Evolutionary conservation across 2,888 invertebrate species (phyloP).

Genomic region (Cheilosia scutellata): DNA sequence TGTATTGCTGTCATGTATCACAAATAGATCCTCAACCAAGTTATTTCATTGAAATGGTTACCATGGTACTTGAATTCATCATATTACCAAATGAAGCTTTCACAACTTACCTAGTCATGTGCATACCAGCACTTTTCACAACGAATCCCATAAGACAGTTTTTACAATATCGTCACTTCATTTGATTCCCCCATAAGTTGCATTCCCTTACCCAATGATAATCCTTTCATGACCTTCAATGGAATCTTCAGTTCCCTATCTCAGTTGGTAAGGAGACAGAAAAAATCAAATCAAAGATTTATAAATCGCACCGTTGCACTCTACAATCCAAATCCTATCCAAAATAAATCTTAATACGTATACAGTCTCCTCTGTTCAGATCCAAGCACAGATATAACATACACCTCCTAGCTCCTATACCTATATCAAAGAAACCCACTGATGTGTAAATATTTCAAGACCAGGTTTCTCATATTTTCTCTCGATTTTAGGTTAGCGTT

Average conservation of each 20-base stretch:
- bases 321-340: constrained; percentile 40
- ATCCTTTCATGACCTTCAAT: constrained; percentile 40
- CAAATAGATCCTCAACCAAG: too few relatives aligned
- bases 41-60: too few relatives aligned
- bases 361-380: constrained; percentile 1
- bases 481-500: constrained; percentile 9
- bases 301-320: constrained; percentile 72
- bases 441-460: constrained; percentile 71
- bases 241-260: not conserved
- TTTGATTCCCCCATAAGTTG: constrained; percentile 18
- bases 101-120: too few relatives aligned
- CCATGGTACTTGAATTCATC: too few relatives aligned
- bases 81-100: too few relatives aligned
- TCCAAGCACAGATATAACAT: not conserved
- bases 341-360: constrained; percentile 42
- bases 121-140: not conserved
- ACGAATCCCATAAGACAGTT: not conserved
- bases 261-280: not conserved
- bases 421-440: constrained; percentile 51
- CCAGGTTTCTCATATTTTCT: constrained; percentile 39
- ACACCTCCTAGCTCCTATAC: too few relatives aligned
- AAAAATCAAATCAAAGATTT: constrained; percentile 60
- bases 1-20: too few relatives aligned
- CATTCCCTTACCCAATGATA: constrained; percentile 7
- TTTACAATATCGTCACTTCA: constrained; percentile 2